Evolutionary conservation across 2,888 invertebrate species (phyloP).

Genomic region (Aethes cnicana): DNA sequence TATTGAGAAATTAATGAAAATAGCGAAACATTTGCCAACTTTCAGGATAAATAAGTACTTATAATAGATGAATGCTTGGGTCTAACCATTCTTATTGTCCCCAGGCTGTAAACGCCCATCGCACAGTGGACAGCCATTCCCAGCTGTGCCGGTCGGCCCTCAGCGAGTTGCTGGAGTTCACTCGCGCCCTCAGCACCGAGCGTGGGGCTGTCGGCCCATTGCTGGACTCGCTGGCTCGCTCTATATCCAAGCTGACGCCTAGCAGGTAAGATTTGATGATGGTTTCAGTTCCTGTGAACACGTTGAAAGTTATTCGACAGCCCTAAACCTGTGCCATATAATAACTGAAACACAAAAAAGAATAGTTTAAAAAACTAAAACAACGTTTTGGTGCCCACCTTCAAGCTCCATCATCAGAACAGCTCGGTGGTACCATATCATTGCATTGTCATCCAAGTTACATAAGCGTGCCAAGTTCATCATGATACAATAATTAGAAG

Average conservation of each 20-base stretch:
- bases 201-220: slow-evolving; percentile 94
- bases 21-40: too few species aligned
- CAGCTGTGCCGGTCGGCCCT: slow-evolving; percentile 90
- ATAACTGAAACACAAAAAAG: too few species aligned
- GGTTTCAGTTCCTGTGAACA: slow-evolving; percentile 30
- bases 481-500: too few species aligned
- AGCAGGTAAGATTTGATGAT: slow-evolving; percentile 73
- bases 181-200: slow-evolving; percentile 92
- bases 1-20: too few species aligned
- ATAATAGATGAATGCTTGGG: too few species aligned
- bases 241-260: slow-evolving; percentile 91
- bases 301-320: slow-evolving; percentile 24
- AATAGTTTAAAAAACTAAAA: too few species aligned
- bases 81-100: not conserved
- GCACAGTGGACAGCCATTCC: slow-evolving; percentile 91
- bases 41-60: too few species aligned
- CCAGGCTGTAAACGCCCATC: slow-evolving; percentile 89
- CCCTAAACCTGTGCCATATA: slow-evolving; percentile 10
- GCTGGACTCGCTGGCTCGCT: slow-evolving; percentile 94
- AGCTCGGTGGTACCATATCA: too few species aligned
- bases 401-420: too few species aligned
- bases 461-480: too few species aligned
- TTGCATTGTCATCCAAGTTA: too few species aligned
- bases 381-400: too few species aligned
- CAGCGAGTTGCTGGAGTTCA: slow-evolving; percentile 89